These are phyloP conservation scores for Nysson spinosus DNA, from an alignment of 2,888 invertebrate genomes.

Conservation along the genomic window DNA sequence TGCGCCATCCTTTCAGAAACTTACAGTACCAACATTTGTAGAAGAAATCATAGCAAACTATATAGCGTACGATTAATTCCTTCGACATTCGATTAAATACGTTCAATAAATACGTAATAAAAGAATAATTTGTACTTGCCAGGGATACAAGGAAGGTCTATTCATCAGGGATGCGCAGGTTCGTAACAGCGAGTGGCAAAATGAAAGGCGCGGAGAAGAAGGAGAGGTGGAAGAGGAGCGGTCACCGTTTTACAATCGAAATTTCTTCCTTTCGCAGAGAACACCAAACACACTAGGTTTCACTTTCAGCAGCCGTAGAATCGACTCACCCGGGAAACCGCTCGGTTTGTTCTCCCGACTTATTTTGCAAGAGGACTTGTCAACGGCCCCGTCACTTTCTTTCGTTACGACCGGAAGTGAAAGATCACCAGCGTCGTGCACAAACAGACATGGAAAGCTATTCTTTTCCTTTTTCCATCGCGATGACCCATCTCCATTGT, in stretches of 20 bases:
- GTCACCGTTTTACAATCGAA: constrained; percentile 40
- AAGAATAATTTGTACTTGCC: constrained; percentile 40
- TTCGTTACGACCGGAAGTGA: constrained; percentile 52
- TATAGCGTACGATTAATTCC: no score
- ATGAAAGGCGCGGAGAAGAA: constrained; percentile 26
- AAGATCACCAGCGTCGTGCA: constrained; percentile 43
- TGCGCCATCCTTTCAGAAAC: no score
- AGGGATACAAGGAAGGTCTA: constrained; percentile 1
- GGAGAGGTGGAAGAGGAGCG: constrained; percentile 22
- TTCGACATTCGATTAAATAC: no score
- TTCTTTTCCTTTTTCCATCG: constrained; percentile 38
- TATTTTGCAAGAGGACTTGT: constrained; percentile 35
- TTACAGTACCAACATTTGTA: no score
- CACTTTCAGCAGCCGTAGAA: constrained; percentile 37
- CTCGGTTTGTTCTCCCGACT: constrained; percentile 29
- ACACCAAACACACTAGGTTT: constrained; percentile 21
- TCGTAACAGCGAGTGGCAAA: constrained; percentile 23
- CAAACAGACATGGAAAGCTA: constrained; percentile 20
- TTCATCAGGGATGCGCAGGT: constrained; percentile 11
- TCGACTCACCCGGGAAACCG: constrained; percentile 12
- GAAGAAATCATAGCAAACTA: no score
- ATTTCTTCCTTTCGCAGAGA: constrained; percentile 28
- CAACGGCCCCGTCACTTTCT: constrained; percentile 49
- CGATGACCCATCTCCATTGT: constrained; percentile 16
- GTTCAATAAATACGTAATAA: no score